A percentile compares a stretch with the other conserved stretches of the same genome.
Evolutionary conservation across 2,888 invertebrate species (phyloP).

Genomic region (Apamea sordens): DNA sequence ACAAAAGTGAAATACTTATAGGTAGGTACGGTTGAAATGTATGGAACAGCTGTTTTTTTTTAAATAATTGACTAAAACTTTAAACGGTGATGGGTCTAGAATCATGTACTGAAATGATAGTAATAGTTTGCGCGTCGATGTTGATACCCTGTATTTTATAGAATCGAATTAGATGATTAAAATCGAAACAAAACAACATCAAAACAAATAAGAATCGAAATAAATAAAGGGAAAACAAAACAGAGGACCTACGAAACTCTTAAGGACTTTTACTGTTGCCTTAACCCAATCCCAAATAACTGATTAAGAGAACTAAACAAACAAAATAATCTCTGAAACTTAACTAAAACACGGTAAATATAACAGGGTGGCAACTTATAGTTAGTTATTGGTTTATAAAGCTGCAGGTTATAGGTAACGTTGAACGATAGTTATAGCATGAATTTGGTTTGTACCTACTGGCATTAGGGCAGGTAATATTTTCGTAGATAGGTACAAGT

Average conservation of each 20-base stretch:
- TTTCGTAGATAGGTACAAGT: neutral
- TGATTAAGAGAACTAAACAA: conserved; percentile 40
- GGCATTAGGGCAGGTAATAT: neutral
- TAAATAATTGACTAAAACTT: neutral
- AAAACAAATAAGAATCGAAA: conserved; percentile 19
- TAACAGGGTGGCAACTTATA: conserved; percentile 16
- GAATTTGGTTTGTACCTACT: conserved; percentile 6
- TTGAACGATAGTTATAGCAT: neutral
- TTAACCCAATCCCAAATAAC: conserved; percentile 28
- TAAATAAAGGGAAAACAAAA: conserved; percentile 25
- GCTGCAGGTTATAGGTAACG: neutral
- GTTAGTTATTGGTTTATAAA: conserved; percentile 21
- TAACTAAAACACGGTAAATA: conserved; percentile 28
- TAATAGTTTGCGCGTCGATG: no score
- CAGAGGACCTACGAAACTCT: neutral
- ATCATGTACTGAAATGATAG: no score
- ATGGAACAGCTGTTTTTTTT: no score
- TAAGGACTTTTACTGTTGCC: conserved; percentile 16
- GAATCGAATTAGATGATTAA: neutral
- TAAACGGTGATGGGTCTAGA: neutral
- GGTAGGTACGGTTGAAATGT: neutral
- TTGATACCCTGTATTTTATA: no score
- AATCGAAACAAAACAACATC: conserved; percentile 7
- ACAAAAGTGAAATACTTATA: neutral
- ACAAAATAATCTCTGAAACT: conserved; percentile 40